A percentile compares a stretch with the other conserved stretches of the same genome.
Conservation (phyloP, 2,113 vertebrate species). For the Halichoerus grypus region DNA sequence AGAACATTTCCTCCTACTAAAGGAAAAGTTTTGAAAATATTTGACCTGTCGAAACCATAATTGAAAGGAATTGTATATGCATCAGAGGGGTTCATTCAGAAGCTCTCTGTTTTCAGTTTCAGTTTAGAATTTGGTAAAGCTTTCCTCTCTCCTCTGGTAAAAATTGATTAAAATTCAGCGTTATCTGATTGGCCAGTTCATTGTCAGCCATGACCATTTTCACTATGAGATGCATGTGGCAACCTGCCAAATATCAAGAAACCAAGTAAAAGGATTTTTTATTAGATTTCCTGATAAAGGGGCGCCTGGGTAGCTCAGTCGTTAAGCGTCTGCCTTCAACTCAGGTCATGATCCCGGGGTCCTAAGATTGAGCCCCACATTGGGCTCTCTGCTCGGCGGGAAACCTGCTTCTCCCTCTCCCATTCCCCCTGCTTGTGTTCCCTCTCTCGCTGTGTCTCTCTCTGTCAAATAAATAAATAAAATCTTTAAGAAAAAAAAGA, state of each 20-base stretch:
- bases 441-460: no score
- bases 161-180: background rate
- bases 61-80: background rate
- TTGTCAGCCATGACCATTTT: background rate
- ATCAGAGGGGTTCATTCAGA: background rate
- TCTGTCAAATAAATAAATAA: no score
- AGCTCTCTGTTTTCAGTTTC: background rate
- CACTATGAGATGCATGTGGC: background rate
- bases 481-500: background rate
- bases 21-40: background rate
- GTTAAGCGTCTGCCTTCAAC: no score
- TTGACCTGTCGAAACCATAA: background rate
- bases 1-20: background rate
- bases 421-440: no score
- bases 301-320: no score
- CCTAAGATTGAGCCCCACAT: no score
- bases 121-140: background rate
- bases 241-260: background rate
- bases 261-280: background rate
- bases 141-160: background rate
- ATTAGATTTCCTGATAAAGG: background rate
- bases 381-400: no score
- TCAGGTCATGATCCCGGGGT: no score
- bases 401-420: no score
- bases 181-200: background rate